Evolutionary conservation across 2,888 invertebrate genomes (phyloP).

Genomic region (Ferrisia virgata): DNA sequence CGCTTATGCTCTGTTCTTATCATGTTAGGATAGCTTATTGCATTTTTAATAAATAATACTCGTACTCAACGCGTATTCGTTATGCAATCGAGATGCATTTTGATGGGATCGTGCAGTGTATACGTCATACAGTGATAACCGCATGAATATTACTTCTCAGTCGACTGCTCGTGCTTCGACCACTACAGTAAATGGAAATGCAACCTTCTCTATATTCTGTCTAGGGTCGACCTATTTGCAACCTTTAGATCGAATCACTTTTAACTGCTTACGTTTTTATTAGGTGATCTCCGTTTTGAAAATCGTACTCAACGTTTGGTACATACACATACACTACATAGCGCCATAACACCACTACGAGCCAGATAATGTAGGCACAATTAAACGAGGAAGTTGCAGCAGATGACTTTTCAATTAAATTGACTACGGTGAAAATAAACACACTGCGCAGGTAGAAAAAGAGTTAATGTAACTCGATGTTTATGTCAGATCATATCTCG

Average conservation of each 20-base stretch:
- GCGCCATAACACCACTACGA: background rate
- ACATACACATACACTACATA: too few relatives aligned
- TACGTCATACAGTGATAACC: background rate
- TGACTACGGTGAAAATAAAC: background rate
- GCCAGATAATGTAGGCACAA: background rate
- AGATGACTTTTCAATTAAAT: background rate
- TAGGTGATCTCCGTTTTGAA: too few relatives aligned
- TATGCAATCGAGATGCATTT: background rate
- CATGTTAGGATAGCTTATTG: background rate
- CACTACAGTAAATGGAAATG: too few relatives aligned
- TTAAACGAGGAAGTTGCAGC: background rate
- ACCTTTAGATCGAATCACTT: background rate
- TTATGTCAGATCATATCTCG: background rate
- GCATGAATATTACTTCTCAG: background rate
- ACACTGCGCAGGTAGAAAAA: too few relatives aligned
- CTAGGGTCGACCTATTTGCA: background rate
- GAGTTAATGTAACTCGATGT: background rate
- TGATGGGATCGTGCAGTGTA: background rate
- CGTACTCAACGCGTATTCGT: too few relatives aligned
- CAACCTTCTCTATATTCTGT: background rate
- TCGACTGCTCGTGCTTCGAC: background rate
- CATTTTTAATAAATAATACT: background rate
- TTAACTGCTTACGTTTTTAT: background rate
- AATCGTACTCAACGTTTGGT: too few relatives aligned
- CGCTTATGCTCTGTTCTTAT: background rate